These are phyloP conservation scores for Sceliomorpha sp. DNA, from an alignment of 2,888 invertebrate genomes.

Conservation along the genomic window DNA sequence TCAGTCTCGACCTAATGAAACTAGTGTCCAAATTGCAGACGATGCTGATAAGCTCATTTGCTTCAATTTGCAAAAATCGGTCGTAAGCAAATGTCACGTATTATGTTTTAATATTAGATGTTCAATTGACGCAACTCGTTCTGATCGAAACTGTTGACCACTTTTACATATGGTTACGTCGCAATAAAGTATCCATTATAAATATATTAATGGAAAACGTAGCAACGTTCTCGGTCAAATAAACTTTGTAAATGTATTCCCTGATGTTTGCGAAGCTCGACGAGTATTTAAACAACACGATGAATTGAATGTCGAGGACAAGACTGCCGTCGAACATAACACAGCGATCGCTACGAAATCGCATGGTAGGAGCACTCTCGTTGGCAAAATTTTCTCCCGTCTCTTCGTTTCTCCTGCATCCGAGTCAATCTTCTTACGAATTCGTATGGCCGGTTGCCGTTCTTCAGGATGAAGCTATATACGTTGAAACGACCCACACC, in stretches of 20 bases:
- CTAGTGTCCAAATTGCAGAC: too few relatives aligned
- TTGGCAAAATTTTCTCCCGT: constrained; percentile 18
- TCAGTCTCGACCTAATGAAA: too few relatives aligned
- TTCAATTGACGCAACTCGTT: too few relatives aligned
- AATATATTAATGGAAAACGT: background rate
- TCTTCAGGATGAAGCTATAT: constrained; percentile 68
- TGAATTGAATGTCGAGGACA: background rate
- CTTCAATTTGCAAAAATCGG: too few relatives aligned
- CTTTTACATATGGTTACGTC: background rate
- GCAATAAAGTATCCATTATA: constrained; percentile 1
- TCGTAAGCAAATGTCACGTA: too few relatives aligned
- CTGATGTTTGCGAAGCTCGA: too few relatives aligned
- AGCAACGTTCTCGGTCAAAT: too few relatives aligned
- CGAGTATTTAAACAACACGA: background rate
- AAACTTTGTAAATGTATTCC: too few relatives aligned
- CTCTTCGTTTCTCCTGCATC: constrained; percentile 39
- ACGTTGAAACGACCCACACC: constrained; percentile 70
- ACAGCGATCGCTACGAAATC: background rate
- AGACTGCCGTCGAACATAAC: background rate
- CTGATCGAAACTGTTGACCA: too few relatives aligned
- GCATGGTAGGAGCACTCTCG: background rate
- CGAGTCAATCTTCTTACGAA: constrained; percentile 61
- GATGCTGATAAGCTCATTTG: too few relatives aligned
- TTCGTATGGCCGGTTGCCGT: constrained; percentile 64
- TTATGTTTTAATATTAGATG: too few relatives aligned